Base-by-base conservation (phyloP, 2,113 vertebrate species). In the Buteo buteo region DNA sequence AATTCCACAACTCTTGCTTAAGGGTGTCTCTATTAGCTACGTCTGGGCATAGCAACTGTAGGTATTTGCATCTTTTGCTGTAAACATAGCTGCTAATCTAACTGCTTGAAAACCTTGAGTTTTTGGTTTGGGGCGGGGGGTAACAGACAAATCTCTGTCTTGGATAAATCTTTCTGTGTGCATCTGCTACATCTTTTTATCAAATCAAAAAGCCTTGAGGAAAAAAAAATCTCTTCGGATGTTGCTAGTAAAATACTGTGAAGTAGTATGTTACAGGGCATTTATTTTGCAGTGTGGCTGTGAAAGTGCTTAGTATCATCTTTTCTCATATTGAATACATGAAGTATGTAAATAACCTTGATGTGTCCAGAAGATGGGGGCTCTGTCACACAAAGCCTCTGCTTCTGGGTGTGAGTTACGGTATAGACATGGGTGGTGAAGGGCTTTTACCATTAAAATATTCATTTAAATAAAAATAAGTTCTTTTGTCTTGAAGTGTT, bases 341-440 rank as follows among this genome's bases (percentile, higher is more conserved):
- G 12, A 72, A 66, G 10, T 59, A 3, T 50, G 29, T 34, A 36
- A 50, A 49, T 45, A 69, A 42, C 34, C 12, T 50, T 54, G 40
- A 32, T 1, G 1, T 40, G 25, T n/a, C 11, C 24, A 22, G 73
- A 59, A 26, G 22, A 10, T 66, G 29, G 34, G 28, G 5, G 7
- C 26, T 90, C 13, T 92, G 13, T 24, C 7, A 5, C 62, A 22
- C 52, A 24, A 57, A 74, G 16, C 12, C 5, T 82, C 12, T 1
- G 1, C 13, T 40, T 49, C 50, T 79, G 44, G 7, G 2, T 81
- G 25, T 0, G 2, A 9, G 13, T 74, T 52, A 26, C 26, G 10
- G 5, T 28, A 7, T 38, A 40, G 45, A 8, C 11, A 15, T 26
- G 0, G 0, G 18, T 55, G 44, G 11, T 19, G 9, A 82, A 31